Evolutionary conservation across 2,113 vertebrate genomes (phyloP), one percentile per base, ranked within the genome.

Genomic region (Corydoras sp.): DNA sequence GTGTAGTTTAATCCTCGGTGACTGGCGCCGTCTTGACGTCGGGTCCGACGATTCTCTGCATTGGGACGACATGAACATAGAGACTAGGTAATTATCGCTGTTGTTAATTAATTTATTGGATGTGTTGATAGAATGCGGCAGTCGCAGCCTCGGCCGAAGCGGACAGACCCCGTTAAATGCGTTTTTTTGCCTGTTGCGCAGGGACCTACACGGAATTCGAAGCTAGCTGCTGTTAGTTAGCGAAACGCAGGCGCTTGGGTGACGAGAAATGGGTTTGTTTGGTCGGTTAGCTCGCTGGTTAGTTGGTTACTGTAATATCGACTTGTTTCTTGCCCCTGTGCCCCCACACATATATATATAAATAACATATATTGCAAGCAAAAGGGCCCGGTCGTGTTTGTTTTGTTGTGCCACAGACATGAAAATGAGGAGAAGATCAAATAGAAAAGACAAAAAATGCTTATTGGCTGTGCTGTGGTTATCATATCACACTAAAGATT

Each of bases 61-160:
- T 83, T 86, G 82, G 84, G 80, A 80, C 83, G 81, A 89, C 83
- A 86, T 91, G 86, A 87, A 89, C 83, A 82, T 83, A 88, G 81
- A 85, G 80, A 83, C 76, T 89, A 88, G 90, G 89, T 90, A 91
- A 78, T 67, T 63, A 56, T 56, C n/a, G n/a, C 54, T 15, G 15
- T 15, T 43, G 43, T 50, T 29, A 0, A 5, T 73, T 63, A 71
- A 62, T 51, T 11, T 15, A 35, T 43, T 3, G 3, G 14, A 11
- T 49, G 11, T 53, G 31, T 29, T 11, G 31, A 9, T 9, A 9
- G 10, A 11, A 50, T n/a, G 29, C 11, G 29, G 30, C 4, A 11
- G 10, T 55, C 5, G 15, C 9, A 51, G 14, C 10, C 5, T 13
- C 5, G 15, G 32, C 3, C 14, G 5, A 43, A 13, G 48, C 13